Base-by-base conservation (phyloP, 2,888 invertebrate genomes). In the Drosophila monieri region DNA sequence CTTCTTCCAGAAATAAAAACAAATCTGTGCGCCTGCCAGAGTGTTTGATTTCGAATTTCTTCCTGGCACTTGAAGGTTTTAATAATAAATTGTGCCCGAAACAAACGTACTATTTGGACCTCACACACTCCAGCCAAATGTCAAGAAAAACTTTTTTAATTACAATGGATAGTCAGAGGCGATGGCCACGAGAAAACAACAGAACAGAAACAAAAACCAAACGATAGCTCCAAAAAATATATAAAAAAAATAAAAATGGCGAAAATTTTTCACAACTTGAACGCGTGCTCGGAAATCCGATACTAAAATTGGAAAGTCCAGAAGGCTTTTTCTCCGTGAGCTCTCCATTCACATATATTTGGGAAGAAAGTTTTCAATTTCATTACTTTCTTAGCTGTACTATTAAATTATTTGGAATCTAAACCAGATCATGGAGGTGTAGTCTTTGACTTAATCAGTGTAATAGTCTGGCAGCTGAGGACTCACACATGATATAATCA, bases 131-230 rank as follows among this genome's bases (percentile, higher is more conserved):
- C 68, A 48, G 44, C 52, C 68, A 68, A 68, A 68, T 68, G 60
- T 68, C 49, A 53, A 18, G 53, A 53, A 53, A 60, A 68, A 68
- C 53, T 68, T 68, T 68, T 68, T 68, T 68, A 68, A 68, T 68
- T 68, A 68, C 68, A 60, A 60, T 32, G 51, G 46, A 64, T 64
- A 52, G 62, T 41, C 62, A 10, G 52, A 35, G 27, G 3, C 43
- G 27, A 30, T 32, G 47, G 59, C 43, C 14, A 39, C 23, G 35
- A 43, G 21, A 43, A n/a, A 43, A 23, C 51, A 44, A n/a, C 15
- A 3, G 9, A 10, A 41, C 10, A n/a, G 47, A 58, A 67, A 66
- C 58, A 52, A 44, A 68, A 59, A 53, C 25, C 49, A n/a, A 51
- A 43, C 12, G 44, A 27, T 41, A 32, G 68, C 68, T 53, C 35